Conservation (phyloP, 2,888 invertebrate species). For the Trachelus iudaicus region DNA sequence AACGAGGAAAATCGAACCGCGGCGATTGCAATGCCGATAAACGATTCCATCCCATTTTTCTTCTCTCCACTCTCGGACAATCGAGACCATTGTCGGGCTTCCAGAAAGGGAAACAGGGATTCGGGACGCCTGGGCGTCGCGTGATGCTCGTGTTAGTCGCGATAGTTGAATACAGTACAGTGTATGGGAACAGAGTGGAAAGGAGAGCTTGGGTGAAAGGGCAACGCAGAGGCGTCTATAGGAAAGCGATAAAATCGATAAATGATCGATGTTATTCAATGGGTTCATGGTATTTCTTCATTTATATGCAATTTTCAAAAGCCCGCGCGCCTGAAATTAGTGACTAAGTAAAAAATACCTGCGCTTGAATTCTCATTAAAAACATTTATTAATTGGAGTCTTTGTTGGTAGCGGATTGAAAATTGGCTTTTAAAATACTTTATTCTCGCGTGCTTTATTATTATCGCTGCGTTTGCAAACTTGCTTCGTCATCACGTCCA, state of each 20-base stretch:
- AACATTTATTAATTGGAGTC: background rate
- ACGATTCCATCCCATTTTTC: background rate
- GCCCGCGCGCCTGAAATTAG: background rate
- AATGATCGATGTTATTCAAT: background rate
- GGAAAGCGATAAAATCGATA: background rate
- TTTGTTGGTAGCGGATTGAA: background rate
- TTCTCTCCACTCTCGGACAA: background rate
- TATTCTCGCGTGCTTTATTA: background rate
- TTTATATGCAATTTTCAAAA: slow-evolving; percentile 46
- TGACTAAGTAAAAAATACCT: background rate
- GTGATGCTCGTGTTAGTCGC: background rate
- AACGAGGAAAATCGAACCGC: background rate
- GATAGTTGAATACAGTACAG: background rate
- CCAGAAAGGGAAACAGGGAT: background rate
- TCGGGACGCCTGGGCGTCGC: background rate
- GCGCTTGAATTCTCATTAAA: background rate
- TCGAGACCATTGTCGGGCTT: background rate
- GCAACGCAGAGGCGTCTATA: background rate
- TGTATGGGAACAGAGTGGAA: background rate
- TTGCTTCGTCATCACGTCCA: background rate
- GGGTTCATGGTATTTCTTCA: slow-evolving; percentile 36
- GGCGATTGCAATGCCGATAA: background rate
- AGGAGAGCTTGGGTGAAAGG: background rate
- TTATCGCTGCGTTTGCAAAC: background rate
- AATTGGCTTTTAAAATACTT: background rate